Conservation (phyloP, 1,140 invertebrate genomes). For the Rhagoletis zephyria region DNA sequence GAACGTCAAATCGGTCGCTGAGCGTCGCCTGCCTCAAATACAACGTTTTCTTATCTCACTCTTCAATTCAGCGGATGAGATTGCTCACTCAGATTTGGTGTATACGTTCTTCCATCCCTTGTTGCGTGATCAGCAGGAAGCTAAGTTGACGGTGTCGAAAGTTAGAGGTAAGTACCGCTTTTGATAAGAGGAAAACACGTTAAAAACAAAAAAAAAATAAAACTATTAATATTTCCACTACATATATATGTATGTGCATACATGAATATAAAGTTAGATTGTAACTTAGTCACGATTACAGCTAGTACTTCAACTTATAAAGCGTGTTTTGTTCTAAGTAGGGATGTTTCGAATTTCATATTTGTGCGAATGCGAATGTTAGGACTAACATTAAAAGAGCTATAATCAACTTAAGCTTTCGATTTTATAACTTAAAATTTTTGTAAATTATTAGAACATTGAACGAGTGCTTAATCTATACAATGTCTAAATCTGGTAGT, state of each 20-base stretch:
- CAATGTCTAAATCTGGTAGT: too few relatives aligned
- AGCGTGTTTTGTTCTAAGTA: too few relatives aligned
- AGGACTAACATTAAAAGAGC: too few relatives aligned
- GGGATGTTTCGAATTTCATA: too few relatives aligned
- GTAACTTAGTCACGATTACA: neutral
- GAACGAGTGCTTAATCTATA: too few relatives aligned
- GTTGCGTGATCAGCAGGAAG: slow-evolving; percentile 90
- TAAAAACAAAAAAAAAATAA: too few relatives aligned
- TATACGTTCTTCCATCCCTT: slow-evolving; percentile 99
- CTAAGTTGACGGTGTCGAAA: slow-evolving; percentile 75
- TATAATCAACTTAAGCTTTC: too few relatives aligned
- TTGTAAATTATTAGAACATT: too few relatives aligned
- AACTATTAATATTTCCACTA: too few relatives aligned
- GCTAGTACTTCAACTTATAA: too few relatives aligned
- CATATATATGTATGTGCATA: neutral
- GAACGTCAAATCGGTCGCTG: slow-evolving; percentile 94
- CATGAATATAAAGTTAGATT: neutral
- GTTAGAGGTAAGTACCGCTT: slow-evolving; percentile 70
- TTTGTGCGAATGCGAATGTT: too few relatives aligned
- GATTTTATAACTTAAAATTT: too few relatives aligned
- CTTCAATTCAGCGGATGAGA: slow-evolving; percentile 91
- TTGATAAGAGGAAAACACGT: neutral
- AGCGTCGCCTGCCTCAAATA: slow-evolving; percentile 88
- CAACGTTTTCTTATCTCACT: slow-evolving; percentile 89
- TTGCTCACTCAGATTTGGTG: slow-evolving; percentile 94